Evolutionary conservation across 1,140 invertebrate species (phyloP).

Genomic region (Ceratina calcarata): DNA sequence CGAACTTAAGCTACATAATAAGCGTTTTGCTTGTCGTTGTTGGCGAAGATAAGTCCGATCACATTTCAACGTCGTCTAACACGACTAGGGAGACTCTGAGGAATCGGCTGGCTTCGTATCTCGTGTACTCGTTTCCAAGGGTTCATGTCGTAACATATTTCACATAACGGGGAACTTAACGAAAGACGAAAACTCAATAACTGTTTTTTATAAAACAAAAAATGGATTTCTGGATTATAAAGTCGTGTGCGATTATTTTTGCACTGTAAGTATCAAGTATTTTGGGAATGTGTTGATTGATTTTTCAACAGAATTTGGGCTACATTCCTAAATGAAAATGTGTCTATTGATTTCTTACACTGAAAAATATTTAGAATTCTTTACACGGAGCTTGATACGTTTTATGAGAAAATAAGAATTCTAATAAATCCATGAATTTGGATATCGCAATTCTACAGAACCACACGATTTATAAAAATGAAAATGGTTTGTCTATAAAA

Average conservation of each 20-base stretch:
- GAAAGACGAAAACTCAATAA: constrained; percentile 36
- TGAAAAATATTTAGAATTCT: too few relatives aligned
- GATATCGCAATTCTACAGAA: too few relatives aligned
- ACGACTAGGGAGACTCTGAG: constrained; percentile 35
- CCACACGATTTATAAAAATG: too few relatives aligned
- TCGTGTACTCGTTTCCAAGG: constrained; percentile 5
- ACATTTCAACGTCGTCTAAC: constrained; percentile 57
- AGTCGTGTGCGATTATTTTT: too few relatives aligned
- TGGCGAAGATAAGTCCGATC: constrained; percentile 56
- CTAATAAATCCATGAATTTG: too few relatives aligned
- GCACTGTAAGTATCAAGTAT: neutral
- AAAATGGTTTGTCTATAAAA: too few relatives aligned
- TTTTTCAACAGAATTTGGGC: too few relatives aligned
- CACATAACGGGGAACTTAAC: constrained; percentile 32
- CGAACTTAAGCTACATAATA: constrained; percentile 43
- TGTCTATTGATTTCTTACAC: too few relatives aligned
- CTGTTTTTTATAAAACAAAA: neutral
- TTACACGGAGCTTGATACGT: too few relatives aligned
- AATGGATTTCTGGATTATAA: neutral
- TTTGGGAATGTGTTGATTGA: neutral
- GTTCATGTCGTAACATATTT: constrained; percentile 40
- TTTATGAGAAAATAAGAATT: too few relatives aligned
- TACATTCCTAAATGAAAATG: too few relatives aligned
- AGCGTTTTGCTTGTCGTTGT: constrained; percentile 55
- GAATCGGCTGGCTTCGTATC: constrained; percentile 50